Evolutionary conservation across 2,113 vertebrate genomes (phyloP).

Genomic region (Pelmatolapia mariae): DNA sequence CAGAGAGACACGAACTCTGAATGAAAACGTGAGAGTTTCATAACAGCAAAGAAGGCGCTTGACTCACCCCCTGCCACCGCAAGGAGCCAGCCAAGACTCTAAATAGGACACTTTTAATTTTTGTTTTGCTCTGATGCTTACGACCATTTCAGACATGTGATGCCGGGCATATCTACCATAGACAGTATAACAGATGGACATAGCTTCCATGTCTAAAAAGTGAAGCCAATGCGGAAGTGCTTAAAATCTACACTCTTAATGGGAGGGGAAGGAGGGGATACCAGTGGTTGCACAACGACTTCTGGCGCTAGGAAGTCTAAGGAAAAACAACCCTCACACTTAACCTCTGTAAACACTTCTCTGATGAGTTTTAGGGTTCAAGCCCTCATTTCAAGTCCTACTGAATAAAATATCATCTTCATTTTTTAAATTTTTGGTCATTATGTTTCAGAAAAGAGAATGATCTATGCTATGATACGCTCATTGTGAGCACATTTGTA

Average conservation of each 20-base stretch:
- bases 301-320: background rate
- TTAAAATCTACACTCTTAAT: background rate
- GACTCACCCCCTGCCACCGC: no score
- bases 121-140: background rate
- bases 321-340: background rate
- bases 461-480: background rate
- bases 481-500: background rate
- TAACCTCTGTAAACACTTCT: background rate
- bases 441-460: background rate
- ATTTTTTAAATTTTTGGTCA: fast-evolving
- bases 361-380: background rate
- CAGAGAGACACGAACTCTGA: background rate
- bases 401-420: background rate
- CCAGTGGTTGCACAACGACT: background rate
- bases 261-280: background rate
- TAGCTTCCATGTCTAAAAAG: background rate
- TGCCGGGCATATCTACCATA: background rate
- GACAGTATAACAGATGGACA: background rate
- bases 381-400: background rate
- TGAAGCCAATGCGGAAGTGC: background rate
- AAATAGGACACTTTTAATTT: background rate
- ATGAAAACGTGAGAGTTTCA: background rate
- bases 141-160: background rate
- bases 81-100: background rate
- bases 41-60: background rate